Base-by-base conservation (phyloP, 2,888 invertebrate species). In the Tetranychus truncatus region DNA sequence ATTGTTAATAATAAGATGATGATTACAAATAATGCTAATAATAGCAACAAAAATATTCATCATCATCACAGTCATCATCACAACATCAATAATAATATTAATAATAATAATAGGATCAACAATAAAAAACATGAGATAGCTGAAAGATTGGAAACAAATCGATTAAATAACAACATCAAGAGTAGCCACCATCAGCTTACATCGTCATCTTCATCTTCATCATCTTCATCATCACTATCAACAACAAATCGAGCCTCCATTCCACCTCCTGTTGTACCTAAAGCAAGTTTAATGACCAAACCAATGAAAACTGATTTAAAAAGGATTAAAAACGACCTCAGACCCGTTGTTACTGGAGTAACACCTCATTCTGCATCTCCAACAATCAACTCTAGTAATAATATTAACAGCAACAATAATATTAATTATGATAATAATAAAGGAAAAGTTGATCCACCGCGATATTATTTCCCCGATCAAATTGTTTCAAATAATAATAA, bases 251-350 rank as follows among this genome's bases (percentile, higher is more conserved):
- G 21, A 69, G 20, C 11, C 24, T 24, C 20, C 11, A 24, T 69
- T 11, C 69, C 69, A 69, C 69, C 69, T 11, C 69, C 69, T 11
- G 69, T 69, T 11, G 20, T 69, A 69, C 69, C 69, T 6, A 69
- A 69, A 69, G 20, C 69, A n/a, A 69, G 20, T 20, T 20, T 24
- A 69, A 69, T 24, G 11, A 69, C 69, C 2, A 67, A 11, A 67
- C 67, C 67, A 69, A 24, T 24, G 20, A 55, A 55, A 55, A 69
- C 69, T 69, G 69, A 24, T 21, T 11, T 69, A 20, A 69, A 21
- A 21, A 71, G 18, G 20, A 66, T 66, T 75, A 34, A 34, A 24
- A 34, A 72, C 18, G 44, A 44, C 20, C 20, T n/a, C 18, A 72
- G 20, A n/a, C 20, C 20, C 21, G 18, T 34, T 15, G 6, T 45